These are phyloP conservation scores for Lithophane ornitopus DNA, from an alignment of 2,888 invertebrate species.

Conservation along the genomic window DNA sequence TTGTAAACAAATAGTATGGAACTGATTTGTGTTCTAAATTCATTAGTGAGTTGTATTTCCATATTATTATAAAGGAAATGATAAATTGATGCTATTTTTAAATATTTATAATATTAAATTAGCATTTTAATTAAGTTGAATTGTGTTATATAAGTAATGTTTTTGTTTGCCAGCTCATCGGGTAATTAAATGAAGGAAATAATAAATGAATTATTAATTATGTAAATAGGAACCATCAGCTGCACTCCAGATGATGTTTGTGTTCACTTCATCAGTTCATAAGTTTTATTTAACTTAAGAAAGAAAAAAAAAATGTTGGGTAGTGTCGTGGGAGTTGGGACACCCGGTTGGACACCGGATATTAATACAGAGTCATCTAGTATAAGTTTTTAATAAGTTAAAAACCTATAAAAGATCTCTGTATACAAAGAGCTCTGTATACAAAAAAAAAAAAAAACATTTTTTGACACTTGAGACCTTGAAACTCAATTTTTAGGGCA, in stretches of 20 bases:
- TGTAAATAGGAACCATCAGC: conserved; percentile 10
- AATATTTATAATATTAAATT: conserved; percentile 31
- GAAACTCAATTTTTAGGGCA: too few relatives aligned
- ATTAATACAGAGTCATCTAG: too few relatives aligned
- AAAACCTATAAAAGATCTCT: too few relatives aligned
- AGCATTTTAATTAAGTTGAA: conserved; percentile 52
- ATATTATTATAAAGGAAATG: conserved; percentile 8
- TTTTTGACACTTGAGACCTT: too few relatives aligned
- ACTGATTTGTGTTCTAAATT: conserved; percentile 49
- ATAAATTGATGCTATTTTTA: conserved; percentile 13
- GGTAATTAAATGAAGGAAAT: conserved; percentile 28
- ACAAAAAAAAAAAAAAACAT: too few relatives aligned
- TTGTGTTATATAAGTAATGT: conserved; percentile 29
- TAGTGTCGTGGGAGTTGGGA: too few relatives aligned
- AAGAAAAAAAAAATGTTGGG: not conserved
- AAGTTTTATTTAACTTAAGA: not conserved
- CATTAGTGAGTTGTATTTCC: not conserved
- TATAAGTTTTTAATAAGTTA: too few relatives aligned
- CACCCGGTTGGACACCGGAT: not conserved
- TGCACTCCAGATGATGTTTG: conserved; percentile 17
- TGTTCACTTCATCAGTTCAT: not conserved
- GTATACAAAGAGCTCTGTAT: too few relatives aligned
- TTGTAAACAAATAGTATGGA: conserved; percentile 35
- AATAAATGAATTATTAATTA: conserved; percentile 22
- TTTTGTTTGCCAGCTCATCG: conserved; percentile 42